phyloP scores from a whole-genome alignment of 2,888 invertebrate genomes.

The Chrysomela aeneicollis region DNA sequence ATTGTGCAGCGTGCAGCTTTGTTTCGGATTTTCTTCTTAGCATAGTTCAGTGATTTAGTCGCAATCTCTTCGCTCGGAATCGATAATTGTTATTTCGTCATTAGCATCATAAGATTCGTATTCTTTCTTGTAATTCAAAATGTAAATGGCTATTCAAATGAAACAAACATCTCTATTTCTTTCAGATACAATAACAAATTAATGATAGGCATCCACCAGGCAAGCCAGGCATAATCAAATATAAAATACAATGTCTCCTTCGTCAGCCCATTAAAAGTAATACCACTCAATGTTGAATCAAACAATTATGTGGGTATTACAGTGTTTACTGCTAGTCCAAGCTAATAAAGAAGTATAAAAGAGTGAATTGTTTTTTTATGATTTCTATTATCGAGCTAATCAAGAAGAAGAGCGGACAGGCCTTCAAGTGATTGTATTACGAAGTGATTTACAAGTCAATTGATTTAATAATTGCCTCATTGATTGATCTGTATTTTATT shows the following conservation, averaged over 20 bases:
- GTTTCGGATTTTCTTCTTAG: no score
- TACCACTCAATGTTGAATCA: constrained; percentile 36
- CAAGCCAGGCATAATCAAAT: constrained; percentile 9
- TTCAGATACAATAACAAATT: no score
- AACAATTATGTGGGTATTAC: constrained; percentile 41
- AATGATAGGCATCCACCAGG: no score
- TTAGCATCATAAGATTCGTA: no score
- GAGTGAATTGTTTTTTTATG: constrained; percentile 48
- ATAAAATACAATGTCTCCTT: background rate
- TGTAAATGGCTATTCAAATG: no score
- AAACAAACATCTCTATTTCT: no score
- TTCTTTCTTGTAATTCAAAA: no score
- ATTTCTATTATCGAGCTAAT: constrained; percentile 45
- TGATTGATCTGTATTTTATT: constrained; percentile 44
- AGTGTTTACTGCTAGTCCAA: constrained; percentile 33
- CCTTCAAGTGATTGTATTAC: constrained; percentile 30
- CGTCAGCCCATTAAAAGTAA: constrained; percentile 24
- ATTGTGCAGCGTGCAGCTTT: no score
- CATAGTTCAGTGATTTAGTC: no score
- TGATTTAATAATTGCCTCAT: constrained; percentile 40
- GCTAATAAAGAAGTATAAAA: constrained; percentile 45
- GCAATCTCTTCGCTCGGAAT: no score
- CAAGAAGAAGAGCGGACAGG: constrained; percentile 33
- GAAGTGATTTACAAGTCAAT: constrained; percentile 40
- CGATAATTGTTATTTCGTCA: no score